These are phyloP conservation scores for Drepana arcuata DNA, from an alignment of 1,140 invertebrate genomes.

Conservation along the genomic window DNA sequence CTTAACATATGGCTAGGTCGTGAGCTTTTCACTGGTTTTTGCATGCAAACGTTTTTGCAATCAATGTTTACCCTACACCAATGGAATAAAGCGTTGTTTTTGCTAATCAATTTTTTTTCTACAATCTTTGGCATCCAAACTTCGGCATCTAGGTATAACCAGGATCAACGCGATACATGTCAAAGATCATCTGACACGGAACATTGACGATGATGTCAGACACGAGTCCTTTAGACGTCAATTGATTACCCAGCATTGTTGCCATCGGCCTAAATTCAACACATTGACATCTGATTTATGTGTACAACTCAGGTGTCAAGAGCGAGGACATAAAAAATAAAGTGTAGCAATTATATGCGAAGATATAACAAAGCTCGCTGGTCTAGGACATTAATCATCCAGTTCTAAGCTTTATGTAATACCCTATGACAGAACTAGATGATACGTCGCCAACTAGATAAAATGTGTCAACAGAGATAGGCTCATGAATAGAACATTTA, in stretches of 20 bases:
- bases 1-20: conserved; percentile 50
- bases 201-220: conserved; percentile 45
- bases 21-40: conserved; percentile 43
- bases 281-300: conserved; percentile 66
- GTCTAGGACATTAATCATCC: conserved; percentile 47
- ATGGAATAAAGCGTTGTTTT: conserved; percentile 46
- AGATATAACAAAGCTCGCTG: conserved; percentile 35
- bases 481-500: too few species aligned
- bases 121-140: too few species aligned
- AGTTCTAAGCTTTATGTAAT: conserved; percentile 30
- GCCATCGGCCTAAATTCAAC: conserved; percentile 41
- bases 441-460: conserved; percentile 27
- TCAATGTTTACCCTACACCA: conserved; percentile 34
- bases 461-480: too few species aligned
- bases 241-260: conserved; percentile 49
- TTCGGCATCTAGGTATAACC: conserved; percentile 18
- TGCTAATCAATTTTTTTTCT: too few species aligned
- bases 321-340: conserved; percentile 33
- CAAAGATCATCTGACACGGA: conserved; percentile 36
- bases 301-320: conserved; percentile 51
- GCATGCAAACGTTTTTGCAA: conserved; percentile 39
- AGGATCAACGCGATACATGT: conserved; percentile 26
- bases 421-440: conserved; percentile 26
- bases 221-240: conserved; percentile 33
- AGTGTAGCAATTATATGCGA: conserved; percentile 40